Evolutionary conservation across 2,797 vertebrate species (phyloP).

Genomic region (Orestias chungarensis): DNA sequence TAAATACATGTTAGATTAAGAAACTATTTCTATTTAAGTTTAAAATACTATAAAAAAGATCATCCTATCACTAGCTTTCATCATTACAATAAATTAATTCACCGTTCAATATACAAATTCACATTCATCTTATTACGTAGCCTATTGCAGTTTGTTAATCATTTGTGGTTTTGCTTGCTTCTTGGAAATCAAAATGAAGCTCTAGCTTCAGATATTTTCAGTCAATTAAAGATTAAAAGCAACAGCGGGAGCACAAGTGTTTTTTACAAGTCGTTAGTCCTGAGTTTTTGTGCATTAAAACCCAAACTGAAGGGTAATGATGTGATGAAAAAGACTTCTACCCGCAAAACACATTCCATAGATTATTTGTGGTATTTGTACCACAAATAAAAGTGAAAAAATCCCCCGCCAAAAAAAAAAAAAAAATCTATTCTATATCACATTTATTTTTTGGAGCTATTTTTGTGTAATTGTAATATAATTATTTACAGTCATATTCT

Average conservation of each 20-base stretch:
- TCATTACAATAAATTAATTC: neutral
- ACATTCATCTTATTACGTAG: neutral
- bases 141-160: neutral
- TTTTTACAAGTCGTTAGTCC: neutral
- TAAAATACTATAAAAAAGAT: neutral
- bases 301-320: neutral
- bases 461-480: neutral
- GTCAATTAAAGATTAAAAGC: neutral
- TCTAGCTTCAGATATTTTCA: neutral
- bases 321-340: conserved; percentile 1
- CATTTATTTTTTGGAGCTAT: too few species aligned
- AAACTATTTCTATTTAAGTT: neutral
- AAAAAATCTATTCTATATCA: too few species aligned
- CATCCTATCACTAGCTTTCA: neutral
- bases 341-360: neutral
- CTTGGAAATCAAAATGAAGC: neutral
- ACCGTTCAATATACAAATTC: neutral
- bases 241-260: neutral
- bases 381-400: neutral
- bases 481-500: neutral
- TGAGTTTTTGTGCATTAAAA: neutral
- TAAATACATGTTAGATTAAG: neutral
- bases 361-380: too few species aligned
- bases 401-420: neutral
- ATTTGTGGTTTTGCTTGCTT: neutral